Conservation (phyloP, 2,113 vertebrate genomes). For the Onychorhynchus coronatus region DNA sequence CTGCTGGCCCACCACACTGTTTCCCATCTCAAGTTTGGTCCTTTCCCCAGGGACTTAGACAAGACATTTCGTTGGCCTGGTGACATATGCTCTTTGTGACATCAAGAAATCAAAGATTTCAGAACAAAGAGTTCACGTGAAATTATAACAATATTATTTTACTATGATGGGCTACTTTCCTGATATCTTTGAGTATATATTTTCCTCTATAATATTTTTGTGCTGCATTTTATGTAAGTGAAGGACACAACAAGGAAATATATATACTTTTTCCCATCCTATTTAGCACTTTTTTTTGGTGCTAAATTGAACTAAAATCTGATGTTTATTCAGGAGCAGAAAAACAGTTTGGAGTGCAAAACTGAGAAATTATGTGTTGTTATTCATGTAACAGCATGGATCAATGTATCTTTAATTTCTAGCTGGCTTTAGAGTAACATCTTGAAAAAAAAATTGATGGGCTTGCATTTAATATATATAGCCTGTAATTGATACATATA, state of each 20-base stretch:
- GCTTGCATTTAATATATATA: constrained; percentile 1
- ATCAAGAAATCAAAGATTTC: not conserved
- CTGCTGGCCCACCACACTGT: not conserved
- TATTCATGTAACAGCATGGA: not conserved
- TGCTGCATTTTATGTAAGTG: not conserved
- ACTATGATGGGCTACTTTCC: not conserved
- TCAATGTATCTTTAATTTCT: not conserved
- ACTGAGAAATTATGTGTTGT: not conserved
- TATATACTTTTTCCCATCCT: rapidly evolving
- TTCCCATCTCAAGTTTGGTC: not conserved
- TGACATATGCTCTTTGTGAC: not conserved
- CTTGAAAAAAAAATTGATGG: not conserved
- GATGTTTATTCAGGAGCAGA: not conserved
- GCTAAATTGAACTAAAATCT: not conserved
- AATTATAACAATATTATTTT: not conserved
- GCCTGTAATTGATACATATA: not conserved
- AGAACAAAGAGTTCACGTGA: not conserved
- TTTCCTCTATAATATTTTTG: not conserved
- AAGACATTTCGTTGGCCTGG: not conserved
- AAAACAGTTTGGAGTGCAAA: not conserved
- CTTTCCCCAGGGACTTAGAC: not conserved
- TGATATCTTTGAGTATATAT: not conserved
- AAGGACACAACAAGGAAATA: not conserved
- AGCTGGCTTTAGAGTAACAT: not conserved
- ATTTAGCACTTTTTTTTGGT: not conserved